Evolutionary conservation across 2,888 invertebrate genomes (phyloP), one percentile per base, ranked within the genome.

Genomic region (Campoletis raptor): DNA sequence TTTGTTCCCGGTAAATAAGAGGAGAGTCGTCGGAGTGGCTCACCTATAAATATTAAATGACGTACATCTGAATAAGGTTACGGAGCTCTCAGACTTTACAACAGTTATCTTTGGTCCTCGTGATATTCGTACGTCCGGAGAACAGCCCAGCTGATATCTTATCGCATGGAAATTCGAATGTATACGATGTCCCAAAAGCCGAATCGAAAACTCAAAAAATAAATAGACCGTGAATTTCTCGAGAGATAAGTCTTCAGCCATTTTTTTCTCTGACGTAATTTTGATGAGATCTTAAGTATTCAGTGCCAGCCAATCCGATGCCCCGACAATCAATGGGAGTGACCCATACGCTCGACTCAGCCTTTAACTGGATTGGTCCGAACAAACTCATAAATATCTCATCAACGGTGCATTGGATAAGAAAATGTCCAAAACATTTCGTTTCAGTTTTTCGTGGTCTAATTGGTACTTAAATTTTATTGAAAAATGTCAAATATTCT

Each of bases 121-220:
- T 48, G 18, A 48, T 36, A 61, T 70, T 83, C 61, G 21, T 40
- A 24, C 45, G 24, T 42, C 48, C 48, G 40, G 48, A 45, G 9
- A 45, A 67, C 57, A 21, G 61, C 57, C 37, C 74, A 67, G 77
- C 40, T 70, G 70, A 64, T 83, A 77, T 70, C 70, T 83, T 72
- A 83, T 77, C n/a, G 67, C 15, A 12, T 48, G 82, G 30, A 30
- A 83, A 72, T 30, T 54, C 40, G 37, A 48, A 72, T 72, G 57
- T 67, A 73, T 48, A 36, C 42, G 18, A 40, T 24, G 52, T 54
- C 64, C 30, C 30, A 30, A 61, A 61, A 61, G 2, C 15, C 15
- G 61, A 61, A 30, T 30, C 30, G 1, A 57, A 30, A 4, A 12
- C 24, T 30, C 10, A 6, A 61, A 2, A 30, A 30, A 30, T 61